phyloP scores from a whole-genome alignment of 2,113 vertebrate genomes.

The Coturnix japonica region DNA sequence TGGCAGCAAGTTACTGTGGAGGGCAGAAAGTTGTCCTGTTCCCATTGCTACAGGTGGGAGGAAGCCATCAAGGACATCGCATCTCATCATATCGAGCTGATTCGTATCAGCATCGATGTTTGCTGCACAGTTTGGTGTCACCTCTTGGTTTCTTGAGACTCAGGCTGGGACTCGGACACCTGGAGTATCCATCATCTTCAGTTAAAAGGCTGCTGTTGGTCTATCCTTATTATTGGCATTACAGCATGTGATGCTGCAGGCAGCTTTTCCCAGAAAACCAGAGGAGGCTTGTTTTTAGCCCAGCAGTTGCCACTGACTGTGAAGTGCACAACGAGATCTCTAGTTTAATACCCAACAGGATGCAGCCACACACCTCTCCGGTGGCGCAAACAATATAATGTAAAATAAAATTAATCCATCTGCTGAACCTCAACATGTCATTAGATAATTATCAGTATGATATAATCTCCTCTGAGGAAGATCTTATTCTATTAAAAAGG shows the following conservation, averaged over 20 bases:
- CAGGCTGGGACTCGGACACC: not conserved
- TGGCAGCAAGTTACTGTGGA: not conserved
- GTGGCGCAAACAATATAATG: conserved; percentile 41
- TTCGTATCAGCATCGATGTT: not conserved
- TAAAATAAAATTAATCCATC: conserved; percentile 76
- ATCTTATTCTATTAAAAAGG: conserved; percentile 75
- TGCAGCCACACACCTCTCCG: conserved; percentile 10
- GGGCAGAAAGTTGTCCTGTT: not conserved
- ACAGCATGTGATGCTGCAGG: not conserved
- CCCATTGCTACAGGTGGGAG: not conserved
- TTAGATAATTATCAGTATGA: conserved; percentile 72
- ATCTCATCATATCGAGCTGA: not conserved
- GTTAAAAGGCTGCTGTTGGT: not conserved
- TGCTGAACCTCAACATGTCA: conserved; percentile 74
- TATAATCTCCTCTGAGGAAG: conserved; percentile 72
- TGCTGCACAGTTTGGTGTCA: not conserved
- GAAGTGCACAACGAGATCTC: not conserved
- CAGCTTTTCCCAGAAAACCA: not conserved
- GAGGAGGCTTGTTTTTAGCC: not conserved
- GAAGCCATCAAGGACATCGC: not conserved
- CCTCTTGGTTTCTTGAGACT: not conserved
- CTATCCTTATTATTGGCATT: not conserved
- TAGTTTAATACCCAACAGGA: conserved; percentile 6
- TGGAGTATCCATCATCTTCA: not conserved
- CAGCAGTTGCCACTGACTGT: not conserved